phyloP scores from a whole-genome alignment of 92 coral and sea anemone genomes.

The Isaurus tuberculatus region DNA sequence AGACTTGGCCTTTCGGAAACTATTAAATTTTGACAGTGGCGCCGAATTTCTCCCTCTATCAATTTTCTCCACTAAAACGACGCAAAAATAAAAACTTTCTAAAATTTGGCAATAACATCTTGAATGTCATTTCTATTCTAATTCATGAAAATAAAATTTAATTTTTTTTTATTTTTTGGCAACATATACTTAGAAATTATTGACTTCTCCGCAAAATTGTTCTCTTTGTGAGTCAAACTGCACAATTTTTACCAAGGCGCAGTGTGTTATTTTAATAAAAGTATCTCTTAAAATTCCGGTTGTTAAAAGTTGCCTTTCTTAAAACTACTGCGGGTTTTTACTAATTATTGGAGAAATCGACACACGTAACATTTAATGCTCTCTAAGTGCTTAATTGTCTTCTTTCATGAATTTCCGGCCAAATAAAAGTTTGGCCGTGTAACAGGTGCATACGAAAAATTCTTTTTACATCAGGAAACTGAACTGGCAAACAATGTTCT shows the following conservation, averaged over 20 bases:
- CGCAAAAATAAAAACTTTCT: not conserved
- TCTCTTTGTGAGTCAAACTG: not conserved
- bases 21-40: slow-evolving; percentile 22
- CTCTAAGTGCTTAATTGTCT: slow-evolving; percentile 39
- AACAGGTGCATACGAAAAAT: slow-evolving; percentile 33
- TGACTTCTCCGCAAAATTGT: not conserved
- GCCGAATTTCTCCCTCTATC: not conserved
- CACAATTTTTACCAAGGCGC: not conserved
- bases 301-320: slow-evolving; percentile 4
- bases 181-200: not conserved
- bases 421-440: slow-evolving; percentile 14
- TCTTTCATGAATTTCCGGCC: slow-evolving; percentile 41
- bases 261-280: not conserved
- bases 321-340: not conserved
- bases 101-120: not conserved
- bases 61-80: slow-evolving; percentile 21
- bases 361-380: slow-evolving; percentile 37
- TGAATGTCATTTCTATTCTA: not conserved
- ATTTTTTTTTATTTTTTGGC: not conserved
- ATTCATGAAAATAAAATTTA: not conserved
- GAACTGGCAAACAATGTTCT: not conserved
- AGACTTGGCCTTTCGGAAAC: not conserved
- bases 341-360: slow-evolving; percentile 2
- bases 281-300: not conserved
- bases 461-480: slow-evolving; percentile 34